Base-by-base conservation (phyloP, 2,797 vertebrate species). In the Knipowitschia caucasica region DNA sequence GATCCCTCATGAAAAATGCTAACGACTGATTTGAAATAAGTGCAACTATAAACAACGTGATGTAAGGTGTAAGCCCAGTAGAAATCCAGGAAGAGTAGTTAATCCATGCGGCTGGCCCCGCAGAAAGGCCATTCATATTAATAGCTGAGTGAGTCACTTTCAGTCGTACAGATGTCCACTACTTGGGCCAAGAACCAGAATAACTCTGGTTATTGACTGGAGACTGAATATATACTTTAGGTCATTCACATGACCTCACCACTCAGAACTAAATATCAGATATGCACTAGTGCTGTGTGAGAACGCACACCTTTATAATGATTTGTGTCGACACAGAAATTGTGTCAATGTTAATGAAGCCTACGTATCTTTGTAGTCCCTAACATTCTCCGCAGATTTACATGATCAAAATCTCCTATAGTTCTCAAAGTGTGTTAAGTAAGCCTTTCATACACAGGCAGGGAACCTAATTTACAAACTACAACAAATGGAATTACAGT, bases 91-190 rank as follows among this genome's bases (percentile, higher is more conserved):
- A 89, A 82, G 88, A 88, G 81, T 91, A 89, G 90, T 85, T 95
- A 93, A 94, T 93, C 91, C 88, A 67, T 29, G 64, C 80, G 86
- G 89, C 82, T 56, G 90, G 88, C 91, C 86, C 69, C 86, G 89
- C 81, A 89, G 90, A 91, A 93, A 94, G 92, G 92, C 89, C 92
- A 95, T 92, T 90, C 89, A 88, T 94, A 94, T 95, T 93, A 93
- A 93, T 94, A 93, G 91, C 83, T 51, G 87, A 92, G 88, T 90
- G 86, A 92, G 91, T 93, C 90, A 90, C 73, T 78, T 81, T 80
- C 89, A 89, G 86, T 77, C 82, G 83, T 88, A 86, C 83, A 88
- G 91, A 87, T 88, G 80, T 75, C 81, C 64, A 72, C 54, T 56
- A 59, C 65, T 74, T 44, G 58, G 64, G 71, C 53, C 56, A 67